These are phyloP conservation scores for Rosalia funebris DNA, from an alignment of 2,888 invertebrate species.

Conservation along the genomic window DNA sequence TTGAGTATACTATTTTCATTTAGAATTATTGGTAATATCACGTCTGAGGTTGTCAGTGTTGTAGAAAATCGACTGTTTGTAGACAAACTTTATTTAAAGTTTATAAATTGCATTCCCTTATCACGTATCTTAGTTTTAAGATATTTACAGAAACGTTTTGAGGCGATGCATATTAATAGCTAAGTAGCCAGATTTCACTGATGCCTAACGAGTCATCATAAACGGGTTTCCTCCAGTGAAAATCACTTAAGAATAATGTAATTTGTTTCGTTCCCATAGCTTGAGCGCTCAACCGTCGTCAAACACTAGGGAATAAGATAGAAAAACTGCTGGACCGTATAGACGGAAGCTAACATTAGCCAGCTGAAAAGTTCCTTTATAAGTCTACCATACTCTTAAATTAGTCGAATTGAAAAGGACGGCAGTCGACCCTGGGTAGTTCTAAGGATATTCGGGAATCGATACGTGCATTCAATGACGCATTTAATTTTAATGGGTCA, in stretches of 20 bases:
- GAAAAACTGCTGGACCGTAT: slow-evolving; percentile 25
- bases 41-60: too few species aligned
- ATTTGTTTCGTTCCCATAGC: slow-evolving; percentile 25
- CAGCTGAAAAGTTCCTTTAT: slow-evolving; percentile 57
- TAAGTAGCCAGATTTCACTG: too few species aligned
- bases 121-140: too few species aligned
- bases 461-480: slow-evolving; percentile 53
- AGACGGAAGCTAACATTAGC: slow-evolving; percentile 53
- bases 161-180: too few species aligned
- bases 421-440: slow-evolving; percentile 30
- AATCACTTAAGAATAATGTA: slow-evolving; percentile 23
- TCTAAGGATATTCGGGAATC: slow-evolving; percentile 38
- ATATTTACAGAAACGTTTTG: too few species aligned
- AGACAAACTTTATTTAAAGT: too few species aligned
- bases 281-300: slow-evolving; percentile 14
- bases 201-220: slow-evolving; percentile 4
- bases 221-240: slow-evolving; percentile 24
- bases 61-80: too few species aligned
- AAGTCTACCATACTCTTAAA: slow-evolving; percentile 57
- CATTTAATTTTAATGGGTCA: slow-evolving; percentile 57
- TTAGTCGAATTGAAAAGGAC: slow-evolving; percentile 54
- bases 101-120: too few species aligned
- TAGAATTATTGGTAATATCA: too few species aligned
- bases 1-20: too few species aligned
- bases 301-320: slow-evolving; percentile 22